Evolutionary conservation across 2,888 invertebrate species (phyloP).

Genomic region (Nephrocerus scutellatus): DNA sequence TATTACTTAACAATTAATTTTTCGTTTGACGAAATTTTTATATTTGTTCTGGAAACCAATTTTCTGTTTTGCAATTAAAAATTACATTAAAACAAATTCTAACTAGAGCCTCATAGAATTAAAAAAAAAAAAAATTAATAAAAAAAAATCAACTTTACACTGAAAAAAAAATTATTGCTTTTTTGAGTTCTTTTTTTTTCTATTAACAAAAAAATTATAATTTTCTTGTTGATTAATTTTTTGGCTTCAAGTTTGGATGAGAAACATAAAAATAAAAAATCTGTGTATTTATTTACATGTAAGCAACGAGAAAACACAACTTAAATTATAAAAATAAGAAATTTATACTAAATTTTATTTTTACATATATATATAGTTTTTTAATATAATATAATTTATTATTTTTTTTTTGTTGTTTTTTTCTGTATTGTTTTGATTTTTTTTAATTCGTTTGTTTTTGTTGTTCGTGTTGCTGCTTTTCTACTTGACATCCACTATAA

Average conservation of each 20-base stretch:
- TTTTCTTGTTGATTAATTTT: constrained; percentile 7
- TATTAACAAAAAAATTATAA: constrained; percentile 5
- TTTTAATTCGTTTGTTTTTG: constrained; percentile 18
- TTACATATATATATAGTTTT: constrained; percentile 23
- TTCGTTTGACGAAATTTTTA: constrained; percentile 10
- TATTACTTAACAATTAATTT: constrained; percentile 27
- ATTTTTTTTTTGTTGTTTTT: constrained; percentile 18
- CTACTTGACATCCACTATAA: constrained; percentile 48
- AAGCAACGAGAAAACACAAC: constrained; percentile 13
- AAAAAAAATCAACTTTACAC: too few species aligned
- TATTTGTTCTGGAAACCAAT: constrained; percentile 18
- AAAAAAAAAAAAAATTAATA: too few species aligned
- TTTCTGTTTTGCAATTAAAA: constrained; percentile 11
- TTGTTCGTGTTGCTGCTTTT: constrained; percentile 28
- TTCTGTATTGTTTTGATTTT: constrained; percentile 20
- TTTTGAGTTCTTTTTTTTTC: constrained; percentile 7
- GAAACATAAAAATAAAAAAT: neutral
- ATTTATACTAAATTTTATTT: constrained; percentile 24
- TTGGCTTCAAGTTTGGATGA: constrained; percentile 19
- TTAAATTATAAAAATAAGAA: constrained; percentile 17
- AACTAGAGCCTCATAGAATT: too few species aligned
- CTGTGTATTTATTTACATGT: neutral
- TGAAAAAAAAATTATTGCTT: constrained; percentile 17
- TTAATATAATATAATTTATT: constrained; percentile 16
- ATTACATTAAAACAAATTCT: too few species aligned